Evolutionary conservation across 2,888 invertebrate species (phyloP).

Genomic region (Agonum fuliginosum): DNA sequence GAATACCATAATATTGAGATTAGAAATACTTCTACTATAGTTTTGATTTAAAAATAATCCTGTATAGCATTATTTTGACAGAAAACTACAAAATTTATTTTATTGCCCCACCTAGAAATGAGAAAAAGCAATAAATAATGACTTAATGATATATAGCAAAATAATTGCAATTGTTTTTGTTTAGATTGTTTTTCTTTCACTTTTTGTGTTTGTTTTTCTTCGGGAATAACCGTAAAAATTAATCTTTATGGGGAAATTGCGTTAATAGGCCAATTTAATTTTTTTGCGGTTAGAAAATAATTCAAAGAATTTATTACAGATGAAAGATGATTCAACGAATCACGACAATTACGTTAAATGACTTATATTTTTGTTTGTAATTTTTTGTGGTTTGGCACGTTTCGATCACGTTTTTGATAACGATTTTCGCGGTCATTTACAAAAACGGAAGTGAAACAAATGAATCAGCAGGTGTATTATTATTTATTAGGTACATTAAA

Average conservation of each 20-base stretch:
- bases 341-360: too few species aligned
- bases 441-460: neutral
- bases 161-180: neutral
- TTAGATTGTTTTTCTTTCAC: neutral
- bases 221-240: neutral
- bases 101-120: too few species aligned
- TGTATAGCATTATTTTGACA: too few species aligned
- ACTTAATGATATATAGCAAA: too few species aligned
- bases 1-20: too few species aligned
- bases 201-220: neutral
- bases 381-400: neutral
- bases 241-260: neutral
- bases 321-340: neutral
- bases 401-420: neutral
- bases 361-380: neutral
- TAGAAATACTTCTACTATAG: too few species aligned
- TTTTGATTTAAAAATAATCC: too few species aligned
- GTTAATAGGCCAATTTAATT: neutral
- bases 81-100: too few species aligned
- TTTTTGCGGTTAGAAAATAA: neutral
- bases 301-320: neutral
- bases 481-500: too few species aligned
- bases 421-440: neutral
- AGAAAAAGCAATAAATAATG: too few species aligned
- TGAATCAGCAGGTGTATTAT: neutral